Evolutionary conservation across 2,888 invertebrate species (phyloP).

Genomic region (Harmothoe impar): DNA sequence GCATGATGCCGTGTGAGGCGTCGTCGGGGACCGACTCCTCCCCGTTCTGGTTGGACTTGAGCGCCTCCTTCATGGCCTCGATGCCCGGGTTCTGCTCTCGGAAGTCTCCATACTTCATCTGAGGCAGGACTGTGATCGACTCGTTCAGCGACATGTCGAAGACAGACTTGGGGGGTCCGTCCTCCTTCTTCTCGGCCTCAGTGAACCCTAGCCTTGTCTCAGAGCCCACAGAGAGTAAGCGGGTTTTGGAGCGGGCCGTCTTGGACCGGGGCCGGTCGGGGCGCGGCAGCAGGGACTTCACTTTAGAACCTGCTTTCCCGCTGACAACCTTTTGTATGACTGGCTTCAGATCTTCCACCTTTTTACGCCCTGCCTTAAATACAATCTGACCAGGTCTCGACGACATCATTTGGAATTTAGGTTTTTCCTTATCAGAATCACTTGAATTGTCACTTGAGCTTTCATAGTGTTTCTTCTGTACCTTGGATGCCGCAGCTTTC

Average conservation of each 20-base stretch:
- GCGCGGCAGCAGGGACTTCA: not conserved
- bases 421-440: slow-evolving; percentile 2
- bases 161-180: slow-evolving; percentile 41
- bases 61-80: not conserved
- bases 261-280: slow-evolving; percentile 45
- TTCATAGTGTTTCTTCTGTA: not conserved
- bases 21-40: not conserved
- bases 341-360: slow-evolving; percentile 2
- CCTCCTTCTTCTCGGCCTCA: not conserved
- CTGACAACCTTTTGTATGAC: not conserved
- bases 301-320: not conserved
- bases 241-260: not conserved
- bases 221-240: not conserved
- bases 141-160: slow-evolving; percentile 68
- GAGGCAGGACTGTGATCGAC: slow-evolving; percentile 54
- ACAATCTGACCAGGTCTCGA: slow-evolving; percentile 64
- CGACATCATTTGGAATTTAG: not conserved
- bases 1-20: slow-evolving; percentile 69
- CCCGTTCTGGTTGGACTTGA: not conserved
- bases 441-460: not conserved
- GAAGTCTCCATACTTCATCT: slow-evolving; percentile 54
- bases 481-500: not conserved
- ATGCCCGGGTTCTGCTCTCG: slow-evolving; percentile 1
- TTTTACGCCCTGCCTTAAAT: slow-evolving; percentile 62
- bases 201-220: not conserved